Base-by-base conservation (phyloP, 2,888 invertebrate genomes). In the Norana najaformis region DNA sequence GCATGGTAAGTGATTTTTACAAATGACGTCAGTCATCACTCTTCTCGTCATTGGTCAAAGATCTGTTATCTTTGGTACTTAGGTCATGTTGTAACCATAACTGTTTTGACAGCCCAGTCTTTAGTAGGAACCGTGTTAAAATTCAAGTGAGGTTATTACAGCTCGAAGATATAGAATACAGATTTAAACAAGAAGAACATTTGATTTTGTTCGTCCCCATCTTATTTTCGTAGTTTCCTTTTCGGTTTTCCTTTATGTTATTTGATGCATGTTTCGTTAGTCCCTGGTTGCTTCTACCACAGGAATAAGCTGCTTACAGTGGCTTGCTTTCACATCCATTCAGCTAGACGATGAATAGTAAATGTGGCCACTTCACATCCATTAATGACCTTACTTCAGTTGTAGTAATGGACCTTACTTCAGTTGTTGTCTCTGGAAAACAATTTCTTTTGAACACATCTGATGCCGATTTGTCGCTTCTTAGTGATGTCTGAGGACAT, bases 1-100 rank as follows among this genome's bases (percentile, higher is more conserved):
- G 97, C 93, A 98, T 99, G 99, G 99, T 98, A 96, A 97, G 97
- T 96, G 35, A 23, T 69, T 69, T 34, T 88, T 89, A 53, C 53
- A 88, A 36, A n/a, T n/a, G n/a, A n/a, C n/a, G n/a, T n/a, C n/a
- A 82, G 88, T 91, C 14, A 47, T 11, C 30, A 88, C 30, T 36
- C 35, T 89, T 89, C 47, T 47, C 36, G 47, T 4, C 34, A 39
- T 16, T 30, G 20, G 47, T 53, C 34, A 88, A 20, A 88, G 38
- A 90, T 90, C 92, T 69, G 37, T 39, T 18, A 90, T 69, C 30
- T 23, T 20, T 69, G 20, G 47, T n/a, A 30, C 11, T 69, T 69
- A 69, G 69, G 69, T n/a, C n/a, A n/a, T 69, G 69, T 11, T n/a
- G 4, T n/a, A 6, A 69, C 30, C 69, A 8, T n/a, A 1, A n/a